Evolutionary conservation across 2,797 vertebrate species (phyloP).

Genomic region (Allenopithecus nigroviridis): DNA sequence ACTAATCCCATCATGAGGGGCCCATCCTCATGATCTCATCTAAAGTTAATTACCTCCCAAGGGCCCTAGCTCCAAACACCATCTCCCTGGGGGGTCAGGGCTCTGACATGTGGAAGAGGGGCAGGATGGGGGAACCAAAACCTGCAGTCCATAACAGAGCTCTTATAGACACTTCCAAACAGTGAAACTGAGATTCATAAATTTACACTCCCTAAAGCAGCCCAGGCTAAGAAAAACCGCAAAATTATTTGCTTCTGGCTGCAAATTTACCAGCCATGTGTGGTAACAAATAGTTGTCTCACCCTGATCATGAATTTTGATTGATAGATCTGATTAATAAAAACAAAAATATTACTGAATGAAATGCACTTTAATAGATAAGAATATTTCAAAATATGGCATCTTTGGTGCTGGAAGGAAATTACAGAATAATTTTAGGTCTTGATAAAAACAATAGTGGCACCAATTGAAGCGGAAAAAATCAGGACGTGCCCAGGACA

Average conservation of each 20-base stretch:
- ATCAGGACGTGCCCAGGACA: background rate
- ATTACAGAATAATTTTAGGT: background rate
- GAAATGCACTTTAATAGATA: background rate
- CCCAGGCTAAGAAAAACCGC: background rate
- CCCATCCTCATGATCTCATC: background rate
- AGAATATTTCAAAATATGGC: background rate
- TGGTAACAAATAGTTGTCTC: background rate
- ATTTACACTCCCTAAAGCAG: background rate
- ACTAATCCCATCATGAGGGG: background rate
- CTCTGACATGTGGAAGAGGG: background rate
- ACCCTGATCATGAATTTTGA: background rate
- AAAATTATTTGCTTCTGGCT: background rate
- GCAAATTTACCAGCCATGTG: background rate
- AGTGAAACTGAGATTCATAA: background rate
- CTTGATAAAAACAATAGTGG: background rate
- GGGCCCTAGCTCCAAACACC: background rate
- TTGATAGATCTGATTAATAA: background rate
- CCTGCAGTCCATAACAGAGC: background rate
- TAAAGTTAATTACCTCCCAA: background rate
- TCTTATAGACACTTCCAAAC: background rate
- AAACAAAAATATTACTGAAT: background rate
- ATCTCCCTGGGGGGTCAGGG: background rate
- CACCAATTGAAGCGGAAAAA: background rate
- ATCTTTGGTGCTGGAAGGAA: background rate
- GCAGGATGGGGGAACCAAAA: background rate